Evolutionary conservation across 1,140 invertebrate genomes (phyloP).

Genomic region (Mercenaria mercenaria): DNA sequence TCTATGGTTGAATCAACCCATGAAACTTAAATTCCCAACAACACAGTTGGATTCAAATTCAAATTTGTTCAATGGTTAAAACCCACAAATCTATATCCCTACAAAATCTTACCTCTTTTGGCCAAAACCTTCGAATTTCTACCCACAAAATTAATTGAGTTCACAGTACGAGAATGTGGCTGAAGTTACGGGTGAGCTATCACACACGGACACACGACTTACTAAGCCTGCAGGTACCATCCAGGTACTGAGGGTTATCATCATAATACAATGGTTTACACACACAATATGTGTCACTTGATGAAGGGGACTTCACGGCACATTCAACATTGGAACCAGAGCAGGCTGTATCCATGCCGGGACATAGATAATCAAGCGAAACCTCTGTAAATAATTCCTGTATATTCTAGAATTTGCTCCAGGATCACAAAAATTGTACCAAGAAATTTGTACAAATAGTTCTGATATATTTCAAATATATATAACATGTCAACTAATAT

Average conservation of each 20-base stretch:
- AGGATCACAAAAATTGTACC: background rate
- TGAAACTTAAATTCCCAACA: too few species aligned
- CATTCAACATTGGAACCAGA: conserved; percentile 3
- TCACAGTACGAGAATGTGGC: too few species aligned
- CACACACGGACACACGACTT: conserved; percentile 24
- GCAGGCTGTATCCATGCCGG: conserved; percentile 30
- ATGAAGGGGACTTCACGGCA: background rate
- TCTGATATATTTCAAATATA: background rate
- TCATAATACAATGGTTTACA: conserved; percentile 34
- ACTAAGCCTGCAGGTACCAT: conserved; percentile 38
- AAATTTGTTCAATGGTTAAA: too few species aligned
- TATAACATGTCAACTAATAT: too few species aligned
- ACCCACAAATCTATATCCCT: too few species aligned
- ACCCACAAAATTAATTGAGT: too few species aligned
- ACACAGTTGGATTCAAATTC: too few species aligned
- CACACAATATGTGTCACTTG: background rate
- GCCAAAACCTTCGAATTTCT: too few species aligned
- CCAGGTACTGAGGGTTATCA: conserved; percentile 35
- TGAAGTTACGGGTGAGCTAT: background rate
- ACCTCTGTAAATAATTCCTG: conserved; percentile 14
- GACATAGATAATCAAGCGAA: conserved; percentile 33
- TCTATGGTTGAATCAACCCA: too few species aligned
- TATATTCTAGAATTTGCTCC: background rate
- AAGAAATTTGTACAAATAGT: background rate
- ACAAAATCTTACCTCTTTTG: too few species aligned